Evolutionary conservation across 53 echinoderm and acorn worm genomes (phyloP).

Genomic region (Astropecten irregularis): DNA sequence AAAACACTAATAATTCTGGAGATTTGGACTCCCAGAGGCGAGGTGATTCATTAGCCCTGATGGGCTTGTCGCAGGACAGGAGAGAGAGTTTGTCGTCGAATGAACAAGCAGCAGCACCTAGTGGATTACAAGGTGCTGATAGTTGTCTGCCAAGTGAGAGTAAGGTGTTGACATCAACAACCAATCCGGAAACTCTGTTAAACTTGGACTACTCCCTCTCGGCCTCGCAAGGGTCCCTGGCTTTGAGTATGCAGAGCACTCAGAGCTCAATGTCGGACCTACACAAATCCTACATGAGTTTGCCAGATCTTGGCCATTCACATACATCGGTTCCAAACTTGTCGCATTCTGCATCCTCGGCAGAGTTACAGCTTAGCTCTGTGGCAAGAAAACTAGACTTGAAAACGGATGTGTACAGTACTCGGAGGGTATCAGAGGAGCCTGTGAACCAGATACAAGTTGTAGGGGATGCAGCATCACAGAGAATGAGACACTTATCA

Average conservation of each 20-base stretch:
- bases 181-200: neutral
- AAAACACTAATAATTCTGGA: neutral
- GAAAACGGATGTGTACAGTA: slow-evolving; percentile 67
- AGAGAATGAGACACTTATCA: slow-evolving; percentile 31
- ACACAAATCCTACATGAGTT: slow-evolving; percentile 56
- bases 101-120: slow-evolving; percentile 14
- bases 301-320: slow-evolving; percentile 55
- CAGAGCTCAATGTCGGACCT: slow-evolving; percentile 56
- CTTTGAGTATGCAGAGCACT: slow-evolving; percentile 41
- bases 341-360: slow-evolving; percentile 52
- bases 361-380: slow-evolving; percentile 42
- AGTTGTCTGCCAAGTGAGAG: neutral
- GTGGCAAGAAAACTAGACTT: slow-evolving; percentile 45
- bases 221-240: slow-evolving; percentile 48
- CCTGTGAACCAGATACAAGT: slow-evolving; percentile 19
- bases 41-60: neutral
- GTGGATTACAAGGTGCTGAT: slow-evolving; percentile 4
- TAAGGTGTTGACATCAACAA: neutral
- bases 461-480: slow-evolving; percentile 25
- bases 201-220: slow-evolving; percentile 55
- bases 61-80: neutral
- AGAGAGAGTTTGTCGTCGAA: slow-evolving; percentile 2
- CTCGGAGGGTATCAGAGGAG: slow-evolving; percentile 49
- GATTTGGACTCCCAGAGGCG: slow-evolving; percentile 8
- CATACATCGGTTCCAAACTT: slow-evolving; percentile 21